These are phyloP conservation scores for Dryococelus australis DNA, from an alignment of 2,888 invertebrate species.

Conservation along the genomic window DNA sequence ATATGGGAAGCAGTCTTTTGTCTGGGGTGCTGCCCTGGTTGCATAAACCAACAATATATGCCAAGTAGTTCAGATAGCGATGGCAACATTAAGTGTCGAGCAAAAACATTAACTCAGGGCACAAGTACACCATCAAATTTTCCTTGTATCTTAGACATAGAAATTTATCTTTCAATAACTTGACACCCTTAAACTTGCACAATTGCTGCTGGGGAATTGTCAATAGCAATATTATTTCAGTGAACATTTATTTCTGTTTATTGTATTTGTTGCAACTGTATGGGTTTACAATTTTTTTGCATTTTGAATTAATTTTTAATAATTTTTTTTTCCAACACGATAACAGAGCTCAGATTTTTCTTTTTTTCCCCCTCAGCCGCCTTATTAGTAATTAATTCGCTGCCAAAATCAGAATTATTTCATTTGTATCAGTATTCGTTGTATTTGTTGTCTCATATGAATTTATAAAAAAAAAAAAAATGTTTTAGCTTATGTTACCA, in stretches of 20 bases:
- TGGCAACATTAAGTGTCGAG: neutral
- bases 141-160: neutral
- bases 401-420: too few relatives aligned
- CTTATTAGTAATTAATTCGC: neutral
- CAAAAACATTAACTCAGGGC: neutral
- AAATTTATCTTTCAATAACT: neutral
- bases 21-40: slow-evolving; percentile 29
- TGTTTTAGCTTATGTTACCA: neutral
- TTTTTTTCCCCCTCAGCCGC: neutral
- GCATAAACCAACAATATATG: slow-evolving; percentile 9
- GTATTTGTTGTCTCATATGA: neutral
- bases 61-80: neutral
- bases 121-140: slow-evolving; percentile 1
- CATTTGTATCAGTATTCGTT: neutral
- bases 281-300: neutral
- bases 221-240: neutral
- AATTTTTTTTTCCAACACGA: neutral
- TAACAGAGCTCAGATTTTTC: neutral
- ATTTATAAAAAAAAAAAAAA: neutral
- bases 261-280: neutral
- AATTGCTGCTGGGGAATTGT: neutral
- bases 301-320: neutral
- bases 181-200: neutral
- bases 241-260: neutral
- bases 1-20: slow-evolving; percentile 41